Conservation (phyloP, 1,140 invertebrate genomes). For the Drosophila varians region DNA sequence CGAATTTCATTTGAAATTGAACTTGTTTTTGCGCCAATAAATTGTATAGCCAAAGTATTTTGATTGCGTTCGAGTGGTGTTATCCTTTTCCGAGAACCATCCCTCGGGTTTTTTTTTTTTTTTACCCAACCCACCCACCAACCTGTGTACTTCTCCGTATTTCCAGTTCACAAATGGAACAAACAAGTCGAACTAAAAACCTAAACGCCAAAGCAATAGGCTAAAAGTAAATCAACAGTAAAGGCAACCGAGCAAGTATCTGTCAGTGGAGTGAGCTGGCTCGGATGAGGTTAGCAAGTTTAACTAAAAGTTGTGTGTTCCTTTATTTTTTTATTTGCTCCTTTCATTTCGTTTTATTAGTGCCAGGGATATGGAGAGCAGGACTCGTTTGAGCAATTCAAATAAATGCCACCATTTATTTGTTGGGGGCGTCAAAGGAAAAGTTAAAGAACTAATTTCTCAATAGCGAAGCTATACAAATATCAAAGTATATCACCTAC, state of each 20-base stretch:
- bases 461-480: slow-evolving; percentile 39
- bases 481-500: background rate
- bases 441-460: slow-evolving; percentile 79
- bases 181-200: slow-evolving; percentile 69
- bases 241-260: slow-evolving; percentile 55
- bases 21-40: slow-evolving; percentile 81
- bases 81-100: slow-evolving; percentile 2
- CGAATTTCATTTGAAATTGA: slow-evolving; percentile 81
- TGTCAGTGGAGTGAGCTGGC: slow-evolving; percentile 5
- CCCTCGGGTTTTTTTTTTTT: background rate
- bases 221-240: slow-evolving; percentile 78
- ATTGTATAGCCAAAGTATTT: slow-evolving; percentile 81
- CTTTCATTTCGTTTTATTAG: slow-evolving; percentile 34
- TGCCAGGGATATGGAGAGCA: slow-evolving; percentile 36
- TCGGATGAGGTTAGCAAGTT: slow-evolving; percentile 50
- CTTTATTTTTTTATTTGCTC: slow-evolving; percentile 30
- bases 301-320: slow-evolving; percentile 66
- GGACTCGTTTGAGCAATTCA: slow-evolving; percentile 75
- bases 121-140: slow-evolving; percentile 23
- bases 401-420: slow-evolving; percentile 76
- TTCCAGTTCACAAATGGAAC: slow-evolving; percentile 70
- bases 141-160: slow-evolving; percentile 66
- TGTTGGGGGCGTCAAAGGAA: slow-evolving; percentile 72
- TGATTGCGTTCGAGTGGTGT: slow-evolving; percentile 64
- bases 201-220: slow-evolving; percentile 78